phyloP scores from a whole-genome alignment of 2,113 vertebrate genomes.

The Aldabrachelys gigantea region DNA sequence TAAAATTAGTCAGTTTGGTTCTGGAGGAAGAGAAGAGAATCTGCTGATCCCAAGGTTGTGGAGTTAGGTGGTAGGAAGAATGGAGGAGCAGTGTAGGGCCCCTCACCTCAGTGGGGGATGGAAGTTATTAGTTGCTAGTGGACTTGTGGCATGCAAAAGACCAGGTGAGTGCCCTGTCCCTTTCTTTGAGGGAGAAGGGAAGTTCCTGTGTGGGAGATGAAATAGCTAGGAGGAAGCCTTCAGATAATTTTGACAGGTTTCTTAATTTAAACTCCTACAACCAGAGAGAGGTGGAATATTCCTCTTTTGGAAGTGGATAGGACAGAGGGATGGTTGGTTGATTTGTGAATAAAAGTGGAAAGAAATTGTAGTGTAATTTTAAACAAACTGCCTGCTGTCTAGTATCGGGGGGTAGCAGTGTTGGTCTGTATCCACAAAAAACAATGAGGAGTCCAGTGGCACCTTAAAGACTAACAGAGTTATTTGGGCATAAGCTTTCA shows the following conservation, averaged over 20 bases:
- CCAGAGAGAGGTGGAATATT: neutral
- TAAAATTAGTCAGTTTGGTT: neutral
- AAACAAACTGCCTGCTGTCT: neutral
- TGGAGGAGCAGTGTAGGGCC: neutral
- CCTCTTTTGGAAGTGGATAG: neutral
- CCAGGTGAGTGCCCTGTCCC: neutral
- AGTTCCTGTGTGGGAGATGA: neutral
- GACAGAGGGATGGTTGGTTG: neutral
- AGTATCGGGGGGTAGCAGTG: too few relatives aligned
- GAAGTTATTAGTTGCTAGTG: neutral
- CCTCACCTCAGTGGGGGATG: neutral
- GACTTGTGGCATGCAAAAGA: neutral
- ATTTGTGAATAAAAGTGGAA: neutral
- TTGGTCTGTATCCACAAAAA: too few relatives aligned
- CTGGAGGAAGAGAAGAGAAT: neutral
- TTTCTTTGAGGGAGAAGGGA: neutral
- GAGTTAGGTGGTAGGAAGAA: neutral
- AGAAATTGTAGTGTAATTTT: neutral
- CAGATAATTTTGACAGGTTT: neutral
- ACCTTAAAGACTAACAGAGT: too few relatives aligned
- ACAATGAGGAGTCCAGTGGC: too few relatives aligned
- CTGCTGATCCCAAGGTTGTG: neutral
- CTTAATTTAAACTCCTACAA: neutral
- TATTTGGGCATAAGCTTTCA: too few relatives aligned
- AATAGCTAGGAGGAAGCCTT: neutral